Base-by-base conservation (phyloP, 2,888 invertebrate genomes). In the Sinodicranocentrus sp. region DNA sequence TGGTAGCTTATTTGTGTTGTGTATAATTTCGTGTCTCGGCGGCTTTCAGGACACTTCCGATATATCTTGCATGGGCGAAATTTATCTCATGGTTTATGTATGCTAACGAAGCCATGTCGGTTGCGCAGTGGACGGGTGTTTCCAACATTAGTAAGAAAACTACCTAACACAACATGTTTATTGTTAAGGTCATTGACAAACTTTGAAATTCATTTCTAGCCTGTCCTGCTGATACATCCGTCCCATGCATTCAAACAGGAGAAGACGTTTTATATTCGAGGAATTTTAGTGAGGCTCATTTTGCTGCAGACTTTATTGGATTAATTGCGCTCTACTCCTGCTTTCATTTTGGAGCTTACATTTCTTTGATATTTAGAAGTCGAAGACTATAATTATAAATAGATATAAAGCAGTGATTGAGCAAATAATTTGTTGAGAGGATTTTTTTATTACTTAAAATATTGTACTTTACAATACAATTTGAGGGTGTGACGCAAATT, bases 41-140 rank as follows among this genome's bases (percentile, higher is more conserved):
- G n/a, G n/a, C n/a, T n/a, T n/a, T n/a, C 33, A 95, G 95, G 1
- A 96, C 97, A 0, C 95, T 97, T 23, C 97, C 97, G 0, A 91
- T 92, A 0, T 97, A 96, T 90, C 93, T 97, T 79, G 92, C 94
- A 87, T 97, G 97, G 97, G 92, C 96, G 85, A 95, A 96, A 0
- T 95, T 96, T 90, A 91, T 97, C n/a, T 97, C 97, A 0, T 97
- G 97, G 97, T 97, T 97, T 91, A 94, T 95, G 82, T 97, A 97
- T 90, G 96, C 96, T 19, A 97, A 97, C 91, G 97, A 97, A 90
- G 96, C 96, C 0, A 91, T 97, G 25, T 92, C 96, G 71, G 93
- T 97, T 76, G 97, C 97, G 91, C 97, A 97, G 90, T 98, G 97
- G 97, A 90, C 93, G 0, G 94, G 94, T 65, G 93, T 97, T 8